Evolutionary conservation across 2,113 vertebrate genomes (phyloP).

Genomic region (Indri indri): DNA sequence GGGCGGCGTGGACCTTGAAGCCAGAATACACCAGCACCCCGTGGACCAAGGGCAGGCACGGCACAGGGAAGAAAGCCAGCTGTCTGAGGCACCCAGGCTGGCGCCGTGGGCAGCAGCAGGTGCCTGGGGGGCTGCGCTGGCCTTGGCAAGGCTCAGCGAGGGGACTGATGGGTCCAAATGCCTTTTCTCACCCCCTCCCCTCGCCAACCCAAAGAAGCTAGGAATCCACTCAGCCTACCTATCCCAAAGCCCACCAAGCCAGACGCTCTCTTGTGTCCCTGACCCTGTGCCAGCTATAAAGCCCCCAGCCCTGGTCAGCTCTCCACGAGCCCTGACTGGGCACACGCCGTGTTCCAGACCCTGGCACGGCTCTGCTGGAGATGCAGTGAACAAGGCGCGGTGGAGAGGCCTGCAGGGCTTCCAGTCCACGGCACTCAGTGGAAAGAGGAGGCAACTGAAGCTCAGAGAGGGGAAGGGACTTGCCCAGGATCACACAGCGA

Average conservation of each 20-base stretch:
- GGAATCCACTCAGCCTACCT: background rate
- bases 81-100: background rate
- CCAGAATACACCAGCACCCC: background rate
- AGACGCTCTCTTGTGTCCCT: background rate
- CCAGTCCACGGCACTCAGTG: background rate
- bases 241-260: background rate
- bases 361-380: fast-evolving
- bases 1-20: background rate
- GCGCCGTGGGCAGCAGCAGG: fast-evolving
- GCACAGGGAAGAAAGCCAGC: no score
- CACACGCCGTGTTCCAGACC: fast-evolving
- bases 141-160: background rate
- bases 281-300: background rate
- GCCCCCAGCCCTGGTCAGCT: background rate
- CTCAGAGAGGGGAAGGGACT: background rate
- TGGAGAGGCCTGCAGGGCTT: background rate
- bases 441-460: background rate
- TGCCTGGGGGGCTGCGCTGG: background rate
- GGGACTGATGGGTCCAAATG: background rate
- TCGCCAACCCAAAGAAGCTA: background rate
- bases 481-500: background rate
- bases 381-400: background rate
- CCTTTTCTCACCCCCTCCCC: background rate
- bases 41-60: no score
- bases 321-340: background rate